Evolutionary conservation across 2,797 vertebrate genomes (phyloP), one percentile per base, ranked within the genome.

Genomic region (Chrosomus eos): DNA sequence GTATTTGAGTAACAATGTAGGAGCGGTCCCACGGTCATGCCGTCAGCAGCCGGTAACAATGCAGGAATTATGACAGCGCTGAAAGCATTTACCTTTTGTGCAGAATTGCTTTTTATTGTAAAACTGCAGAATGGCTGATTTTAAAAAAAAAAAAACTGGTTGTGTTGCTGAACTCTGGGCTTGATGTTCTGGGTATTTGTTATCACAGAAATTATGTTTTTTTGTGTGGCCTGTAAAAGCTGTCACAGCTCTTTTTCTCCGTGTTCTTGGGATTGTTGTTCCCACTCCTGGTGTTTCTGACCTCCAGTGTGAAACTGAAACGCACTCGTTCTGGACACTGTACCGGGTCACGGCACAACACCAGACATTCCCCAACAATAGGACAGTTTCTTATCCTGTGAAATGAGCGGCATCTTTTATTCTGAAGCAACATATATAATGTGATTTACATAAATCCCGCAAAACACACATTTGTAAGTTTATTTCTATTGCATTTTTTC

Each of bases 41-140:
- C 53, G 62, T 89, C 88, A 86, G 86, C 84, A 72, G 80, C 66
- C 51, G 66, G 38, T 68, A 78, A 83, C 86, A 87, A 76, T 75
- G 55, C 71, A 51, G 71, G 79, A 87, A 81, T 68, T 60, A 87
- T 76, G 51, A 74, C 48, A 10, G 45, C 43, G 6, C 80, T 76
- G 48, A 86, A 87, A 85, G 66, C 66, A 21, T 79, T 71, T 70
- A 87, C 77, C 83, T 89, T 70, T 58, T 38, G 28, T 66, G 75
- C 19, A 60, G 28, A 71, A 67, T 83, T 67, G 72, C 31, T 76
- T 83, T 66, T 83, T 76, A 76, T 83, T 83, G 72, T 83, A 40
- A 66, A 75, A 53, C 72, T 75, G 81, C 60, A 38, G 81, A 83
- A 75, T 36, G 26, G 38, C 51, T 58, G 51, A 71, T 81, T 73